Evolutionary conservation across 2,113 vertebrate genomes (phyloP).

Genomic region (Formicarius rufipectus): DNA sequence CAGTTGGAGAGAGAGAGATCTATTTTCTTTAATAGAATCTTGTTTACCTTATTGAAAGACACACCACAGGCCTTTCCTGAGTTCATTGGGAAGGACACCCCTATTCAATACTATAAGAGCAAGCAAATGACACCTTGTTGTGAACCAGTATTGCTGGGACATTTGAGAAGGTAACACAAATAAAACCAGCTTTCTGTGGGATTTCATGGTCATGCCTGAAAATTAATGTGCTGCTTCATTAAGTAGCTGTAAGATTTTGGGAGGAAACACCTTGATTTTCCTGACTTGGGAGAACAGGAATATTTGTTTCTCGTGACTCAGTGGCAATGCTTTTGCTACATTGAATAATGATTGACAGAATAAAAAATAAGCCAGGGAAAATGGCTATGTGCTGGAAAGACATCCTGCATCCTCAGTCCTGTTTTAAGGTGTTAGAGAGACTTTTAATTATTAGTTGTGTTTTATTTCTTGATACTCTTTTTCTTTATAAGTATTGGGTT

Average conservation of each 20-base stretch:
- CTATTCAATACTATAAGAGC: background rate
- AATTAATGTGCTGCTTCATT: background rate
- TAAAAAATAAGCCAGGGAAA: background rate
- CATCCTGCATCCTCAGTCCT: background rate
- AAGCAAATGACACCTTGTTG: background rate
- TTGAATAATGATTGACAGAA: background rate
- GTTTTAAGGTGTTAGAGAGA: background rate
- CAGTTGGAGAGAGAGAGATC: background rate
- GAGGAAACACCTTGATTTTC: background rate
- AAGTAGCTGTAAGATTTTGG: background rate
- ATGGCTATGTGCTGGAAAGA: background rate
- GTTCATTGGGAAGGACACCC: background rate
- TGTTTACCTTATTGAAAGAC: background rate
- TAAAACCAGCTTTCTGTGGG: background rate
- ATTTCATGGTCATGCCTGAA: background rate
- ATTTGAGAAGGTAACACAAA: background rate
- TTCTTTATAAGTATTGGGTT: accelerated
- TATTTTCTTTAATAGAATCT: background rate
- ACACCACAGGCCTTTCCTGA: background rate
- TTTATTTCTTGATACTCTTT: background rate
- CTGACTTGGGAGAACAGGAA: background rate
- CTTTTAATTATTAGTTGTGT: background rate
- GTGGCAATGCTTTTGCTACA: background rate
- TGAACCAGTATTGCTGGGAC: background rate
- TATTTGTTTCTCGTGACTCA: background rate